Evolutionary conservation across 2,113 vertebrate genomes (phyloP), one percentile per base, ranked within the genome.

Genomic region (Gnathonemus longibarbis): DNA sequence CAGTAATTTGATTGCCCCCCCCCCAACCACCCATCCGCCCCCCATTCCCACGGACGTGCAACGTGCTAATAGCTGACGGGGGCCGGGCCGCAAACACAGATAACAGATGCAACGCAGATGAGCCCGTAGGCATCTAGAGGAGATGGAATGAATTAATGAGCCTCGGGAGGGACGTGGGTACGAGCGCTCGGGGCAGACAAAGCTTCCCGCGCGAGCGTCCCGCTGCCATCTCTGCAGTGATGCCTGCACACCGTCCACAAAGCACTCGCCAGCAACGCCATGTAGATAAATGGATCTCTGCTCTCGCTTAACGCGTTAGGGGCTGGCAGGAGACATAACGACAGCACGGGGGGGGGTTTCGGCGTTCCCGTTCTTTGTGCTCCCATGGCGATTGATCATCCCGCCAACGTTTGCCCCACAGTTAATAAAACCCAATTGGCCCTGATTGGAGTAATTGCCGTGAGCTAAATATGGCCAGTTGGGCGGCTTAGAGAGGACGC

Each of bases 111-210:
- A 7, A 24, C n/a, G n/a, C 74, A 77, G 74, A 84, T 42, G 17
- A 46, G 52, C 2, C 50, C 13, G 13, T 83, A 52, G 88, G 42
- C 35, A 11, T 56, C 39, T 35, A 87, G 46, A 74, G 84, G 45
- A 58, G 89, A 46, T 84, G 52, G 80, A 52, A 87, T n/a, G 89
- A 58, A 45, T 27, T 90, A 66, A 87, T 70, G 50, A 87, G 84
- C 45, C 46, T 27, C 74, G 2, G 31, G 27, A 42, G 11, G 89
- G 17, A 87, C 5, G 58, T 5, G 66, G 58, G 62, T 48, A 17
- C 31, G n/a, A 15, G 35, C 4, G 35, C 70, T 74, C 56, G n/a
- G 49, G 87, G 84, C 2, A 17, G 27, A 19, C 84, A 39, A 21
- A 11, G 48, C 27, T 5, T 39, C 45, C 39, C 45, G 7, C 7